Evolutionary conservation across 2,797 vertebrate species (phyloP), one percentile per base, ranked within the genome.

Genomic region (Bradypodion pumilum): DNA sequence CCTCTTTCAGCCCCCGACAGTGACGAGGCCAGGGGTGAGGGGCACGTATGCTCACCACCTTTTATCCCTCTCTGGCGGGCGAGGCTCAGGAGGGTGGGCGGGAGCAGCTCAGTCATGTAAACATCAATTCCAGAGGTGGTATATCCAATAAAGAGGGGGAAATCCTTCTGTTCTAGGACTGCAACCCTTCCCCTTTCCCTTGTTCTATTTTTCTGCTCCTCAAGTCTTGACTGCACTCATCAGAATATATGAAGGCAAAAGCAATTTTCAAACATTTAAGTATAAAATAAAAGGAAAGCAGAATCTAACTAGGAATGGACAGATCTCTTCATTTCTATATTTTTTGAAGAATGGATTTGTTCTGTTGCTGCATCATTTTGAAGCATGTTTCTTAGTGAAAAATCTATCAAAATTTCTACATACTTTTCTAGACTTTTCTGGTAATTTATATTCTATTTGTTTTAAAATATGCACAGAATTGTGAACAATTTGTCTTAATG

Each of bases 251-350:
- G n/a, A 46, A 7, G 29, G 1, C 21, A 66, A 65, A 68, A 46
- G 16, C 62, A 37, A 46, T 65, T 7, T 62, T 49, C 49, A 81
- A 32, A 60, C 29, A 60, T 42, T 60, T 60, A 66, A 81, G 21
- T n/a, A 3, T 70, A 25, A 29, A 73, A 44, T 70, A 7, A 27
- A 73, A 46, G 46, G 52, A 23, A 69, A 32, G 4, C 13, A 84
- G 86, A 86, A 21, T 79, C 32, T 87, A 65, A 32, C n/a, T 65
- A n/a, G 13, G 63, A 21, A 66, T 66, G 63, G 63, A 15, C 32
- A 66, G 7, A 32, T 29, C n/a, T 66, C 19, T 32, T 16, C 10
- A 5, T 32, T 66, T 66, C 19, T 15, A 66, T 32, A 5, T 15
- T 66, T 66, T 25, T 66, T 66, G n/a, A 32, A 66, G 63, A 13